Conservation (phyloP, 2,888 invertebrate species). For the Lycocerus yunnanus region DNA sequence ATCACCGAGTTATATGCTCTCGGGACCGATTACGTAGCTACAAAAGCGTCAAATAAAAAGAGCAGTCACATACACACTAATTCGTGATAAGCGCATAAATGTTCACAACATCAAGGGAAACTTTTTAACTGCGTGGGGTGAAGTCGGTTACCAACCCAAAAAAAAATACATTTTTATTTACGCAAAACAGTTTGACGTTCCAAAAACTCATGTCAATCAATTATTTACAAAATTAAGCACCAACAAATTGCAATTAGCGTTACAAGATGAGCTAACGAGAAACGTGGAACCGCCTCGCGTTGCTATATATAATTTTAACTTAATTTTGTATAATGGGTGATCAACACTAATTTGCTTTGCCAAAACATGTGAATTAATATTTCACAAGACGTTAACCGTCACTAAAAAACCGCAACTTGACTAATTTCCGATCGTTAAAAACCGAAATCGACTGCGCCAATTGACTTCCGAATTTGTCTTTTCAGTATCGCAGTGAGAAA, state of each 20-base stretch:
- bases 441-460: background rate
- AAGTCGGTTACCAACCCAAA: background rate
- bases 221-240: conserved; percentile 7
- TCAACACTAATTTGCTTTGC: conserved; percentile 1
- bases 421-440: background rate
- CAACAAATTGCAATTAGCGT: conserved; percentile 31
- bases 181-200: background rate
- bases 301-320: conserved; percentile 1
- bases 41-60: conserved; percentile 26
- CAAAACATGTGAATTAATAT: conserved; percentile 1
- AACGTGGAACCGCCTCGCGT: background rate
- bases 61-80: conserved; percentile 22
- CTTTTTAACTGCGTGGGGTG: conserved; percentile 8
- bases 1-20: conserved; percentile 29
- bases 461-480: background rate
- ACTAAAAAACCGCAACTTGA: background rate
- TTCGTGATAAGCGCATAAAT: conserved; percentile 20
- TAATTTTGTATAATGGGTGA: conserved; percentile 1
- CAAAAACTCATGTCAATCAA: conserved; percentile 12
- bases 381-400: background rate
- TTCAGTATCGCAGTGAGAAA: background rate
- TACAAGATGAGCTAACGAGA: conserved; percentile 19
- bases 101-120: conserved; percentile 12
- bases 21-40: conserved; percentile 32
- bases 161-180: background rate